A percentile compares a stretch with the other conserved stretches of the same genome.
Conservation (phyloP, 2,113 vertebrate genomes). For the Addax nasomaculatus region DNA sequence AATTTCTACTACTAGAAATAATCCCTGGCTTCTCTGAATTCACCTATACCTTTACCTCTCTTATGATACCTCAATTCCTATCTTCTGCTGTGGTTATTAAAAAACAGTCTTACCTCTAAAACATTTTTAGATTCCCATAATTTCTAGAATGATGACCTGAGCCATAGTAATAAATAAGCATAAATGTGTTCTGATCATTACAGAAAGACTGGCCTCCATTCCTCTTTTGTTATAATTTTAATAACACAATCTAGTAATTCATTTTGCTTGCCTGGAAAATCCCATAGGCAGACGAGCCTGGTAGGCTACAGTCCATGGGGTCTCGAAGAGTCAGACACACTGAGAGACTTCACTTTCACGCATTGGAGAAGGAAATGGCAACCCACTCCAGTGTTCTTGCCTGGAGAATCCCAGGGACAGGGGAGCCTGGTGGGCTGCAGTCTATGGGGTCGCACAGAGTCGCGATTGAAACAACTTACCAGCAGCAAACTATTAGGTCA, state of each 20-base stretch:
- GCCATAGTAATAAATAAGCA: background rate
- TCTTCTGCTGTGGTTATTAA: background rate
- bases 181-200: background rate
- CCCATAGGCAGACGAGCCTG: too few relatives aligned
- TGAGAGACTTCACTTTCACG: too few relatives aligned
- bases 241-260: background rate
- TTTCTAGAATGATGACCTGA: background rate
- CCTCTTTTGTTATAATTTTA: background rate
- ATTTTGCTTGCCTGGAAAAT: background rate
- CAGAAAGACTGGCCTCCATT: background rate
- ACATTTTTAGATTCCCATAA: background rate
- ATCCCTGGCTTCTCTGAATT: background rate
- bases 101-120: background rate
- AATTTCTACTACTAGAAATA: background rate
- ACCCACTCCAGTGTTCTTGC: too few relatives aligned
- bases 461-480: too few relatives aligned
- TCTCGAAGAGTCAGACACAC: rapidly evolving
- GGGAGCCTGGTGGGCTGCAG: too few relatives aligned
- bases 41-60: background rate
- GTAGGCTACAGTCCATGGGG: too few relatives aligned
- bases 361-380: too few relatives aligned
- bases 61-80: background rate
- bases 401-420: too few relatives aligned
- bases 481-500: too few relatives aligned
- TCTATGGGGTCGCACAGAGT: too few relatives aligned